Evolutionary conservation across 2,888 invertebrate genomes (phyloP).

Genomic region (Vandiemenella viatica): DNA sequence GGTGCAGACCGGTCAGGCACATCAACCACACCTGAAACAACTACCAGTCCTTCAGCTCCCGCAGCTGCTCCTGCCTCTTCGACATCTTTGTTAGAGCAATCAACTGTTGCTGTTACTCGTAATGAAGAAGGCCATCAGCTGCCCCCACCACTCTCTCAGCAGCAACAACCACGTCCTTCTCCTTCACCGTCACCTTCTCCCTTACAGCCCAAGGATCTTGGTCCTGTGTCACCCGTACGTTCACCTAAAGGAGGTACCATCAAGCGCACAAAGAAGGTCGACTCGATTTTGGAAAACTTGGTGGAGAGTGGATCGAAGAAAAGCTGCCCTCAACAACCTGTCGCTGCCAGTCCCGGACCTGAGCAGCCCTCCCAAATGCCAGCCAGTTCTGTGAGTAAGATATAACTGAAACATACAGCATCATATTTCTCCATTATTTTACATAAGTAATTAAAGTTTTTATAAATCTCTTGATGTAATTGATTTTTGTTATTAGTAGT

Average conservation of each 20-base stretch:
- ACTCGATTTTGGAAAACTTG: conserved; percentile 31
- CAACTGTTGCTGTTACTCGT: background rate
- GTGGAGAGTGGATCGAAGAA: conserved; percentile 16
- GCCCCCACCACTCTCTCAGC: too few relatives aligned
- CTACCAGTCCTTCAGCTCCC: background rate
- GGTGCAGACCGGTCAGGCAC: too few relatives aligned
- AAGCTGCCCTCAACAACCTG: background rate
- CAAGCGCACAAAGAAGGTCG: conserved; percentile 22
- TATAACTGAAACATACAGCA: too few relatives aligned
- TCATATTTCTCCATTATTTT: too few relatives aligned
- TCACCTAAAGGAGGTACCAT: conserved; percentile 12
- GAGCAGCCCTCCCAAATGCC: conserved; percentile 5
- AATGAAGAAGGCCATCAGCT: conserved; percentile 3
- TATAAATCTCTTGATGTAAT: too few relatives aligned
- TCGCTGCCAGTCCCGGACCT: background rate
- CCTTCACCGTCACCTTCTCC: conserved; percentile 1
- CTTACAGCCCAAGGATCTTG: conserved; percentile 1
- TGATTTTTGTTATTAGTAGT: too few relatives aligned
- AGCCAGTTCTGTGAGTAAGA: conserved; percentile 2
- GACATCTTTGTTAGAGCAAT: background rate
- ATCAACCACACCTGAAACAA: background rate
- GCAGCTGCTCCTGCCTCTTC: background rate
- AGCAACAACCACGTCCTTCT: too few relatives aligned
- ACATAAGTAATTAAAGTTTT: too few relatives aligned
- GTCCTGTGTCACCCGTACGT: conserved; percentile 9